A percentile compares a stretch with the other conserved stretches of the same genome.
These are phyloP conservation scores for Drosophila imparisetae DNA, from an alignment of 2,888 invertebrate genomes.

Conservation along the genomic window DNA sequence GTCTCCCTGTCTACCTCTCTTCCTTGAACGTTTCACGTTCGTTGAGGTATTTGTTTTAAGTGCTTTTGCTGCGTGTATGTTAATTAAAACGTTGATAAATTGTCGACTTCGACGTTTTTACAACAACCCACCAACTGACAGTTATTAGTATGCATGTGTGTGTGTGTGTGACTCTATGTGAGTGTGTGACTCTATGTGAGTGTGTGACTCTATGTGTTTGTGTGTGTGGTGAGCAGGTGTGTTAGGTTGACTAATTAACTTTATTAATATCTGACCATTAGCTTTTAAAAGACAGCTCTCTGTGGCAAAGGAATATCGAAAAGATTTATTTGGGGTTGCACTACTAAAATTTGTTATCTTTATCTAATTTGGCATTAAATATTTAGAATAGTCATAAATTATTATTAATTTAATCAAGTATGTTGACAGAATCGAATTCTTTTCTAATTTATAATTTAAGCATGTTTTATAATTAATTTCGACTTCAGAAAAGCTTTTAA, in stretches of 20 bases:
- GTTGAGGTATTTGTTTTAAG: conserved; percentile 60
- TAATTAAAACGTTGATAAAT: conserved; percentile 72
- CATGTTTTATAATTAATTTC: neutral
- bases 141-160: conserved; percentile 2
- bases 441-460: neutral
- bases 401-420: neutral
- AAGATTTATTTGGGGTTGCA: neutral
- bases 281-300: neutral
- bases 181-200: neutral
- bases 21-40: conserved; percentile 44
- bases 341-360: neutral
- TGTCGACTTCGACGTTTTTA: conserved; percentile 47
- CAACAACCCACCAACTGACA: conserved; percentile 38
- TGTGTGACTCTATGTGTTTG: neutral
- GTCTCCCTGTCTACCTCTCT: neutral
- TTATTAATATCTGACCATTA: conserved; percentile 20
- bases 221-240: conserved; percentile 15
- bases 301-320: neutral
- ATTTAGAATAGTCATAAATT: neutral
- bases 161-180: neutral
- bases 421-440: neutral
- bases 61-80: conserved; percentile 46
- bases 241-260: conserved; percentile 27
- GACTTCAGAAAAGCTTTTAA: neutral
- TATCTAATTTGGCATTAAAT: neutral